Percentiles rank a stretch among this genome's conserved stretches.
These are phyloP conservation scores for Euura saliciscinereae DNA, from an alignment of 1,140 invertebrate genomes.

Conservation along the genomic window DNA sequence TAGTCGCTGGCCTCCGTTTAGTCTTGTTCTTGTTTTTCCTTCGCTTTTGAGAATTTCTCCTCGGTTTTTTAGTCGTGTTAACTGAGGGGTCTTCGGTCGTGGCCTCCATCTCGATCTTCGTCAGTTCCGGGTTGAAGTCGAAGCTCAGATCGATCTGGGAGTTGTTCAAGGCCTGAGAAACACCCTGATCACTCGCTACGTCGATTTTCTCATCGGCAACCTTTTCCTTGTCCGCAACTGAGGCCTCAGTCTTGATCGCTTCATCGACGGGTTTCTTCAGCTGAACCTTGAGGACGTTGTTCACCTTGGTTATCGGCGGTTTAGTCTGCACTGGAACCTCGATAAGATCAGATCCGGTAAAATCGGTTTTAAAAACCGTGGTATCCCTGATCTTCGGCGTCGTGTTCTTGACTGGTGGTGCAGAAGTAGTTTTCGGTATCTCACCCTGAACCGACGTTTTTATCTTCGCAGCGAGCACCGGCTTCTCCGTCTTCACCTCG, in stretches of 20 bases:
- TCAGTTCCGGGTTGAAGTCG: conserved; percentile 45
- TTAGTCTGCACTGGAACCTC: conserved; percentile 32
- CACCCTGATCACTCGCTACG: conserved; percentile 12
- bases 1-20: conserved; percentile 56
- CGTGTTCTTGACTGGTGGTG: background rate
- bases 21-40: conserved; percentile 68
- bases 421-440: conserved; percentile 11
- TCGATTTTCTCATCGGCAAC: conserved; percentile 22
- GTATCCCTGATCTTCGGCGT: conserved; percentile 9
- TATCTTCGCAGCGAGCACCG: conserved; percentile 50
- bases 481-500: conserved; percentile 35
- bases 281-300: conserved; percentile 40
- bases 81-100: conserved; percentile 11
- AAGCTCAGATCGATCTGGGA: conserved; percentile 45
- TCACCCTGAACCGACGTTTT: conserved; percentile 45
- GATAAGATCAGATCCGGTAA: conserved; percentile 3
- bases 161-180: conserved; percentile 18
- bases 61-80: conserved; percentile 51
- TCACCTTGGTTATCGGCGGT: conserved; percentile 35
- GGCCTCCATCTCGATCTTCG: conserved; percentile 34
- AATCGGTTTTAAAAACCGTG: conserved; percentile 24
- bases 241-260: conserved; percentile 41
- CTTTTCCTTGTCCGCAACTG: conserved; percentile 47
- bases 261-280: conserved; percentile 45
- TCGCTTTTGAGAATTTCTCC: conserved; percentile 50